Evolutionary conservation across 2,113 vertebrate genomes (phyloP), one percentile per base, ranked within the genome.

Genomic region (Lathamus discolor): DNA sequence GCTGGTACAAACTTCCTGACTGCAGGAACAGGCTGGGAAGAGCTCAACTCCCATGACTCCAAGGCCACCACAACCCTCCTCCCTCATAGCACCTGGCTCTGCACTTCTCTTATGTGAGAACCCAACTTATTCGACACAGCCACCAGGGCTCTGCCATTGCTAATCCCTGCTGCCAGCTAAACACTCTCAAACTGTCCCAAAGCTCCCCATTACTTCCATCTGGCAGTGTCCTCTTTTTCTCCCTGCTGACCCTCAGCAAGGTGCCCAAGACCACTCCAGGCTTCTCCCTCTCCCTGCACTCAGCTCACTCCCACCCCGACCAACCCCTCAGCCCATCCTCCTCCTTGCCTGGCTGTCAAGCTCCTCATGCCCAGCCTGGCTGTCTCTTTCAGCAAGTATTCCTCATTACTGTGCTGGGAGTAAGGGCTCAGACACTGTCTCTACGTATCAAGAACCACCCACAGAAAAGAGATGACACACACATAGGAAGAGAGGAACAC

Each of bases 381-480:
- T 23, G 4, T 17, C 14, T 52, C 24, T 14, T 25, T 17, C 33
- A 12, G 54, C 15, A 14, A 59, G 13, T 57, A 64, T 46, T 57
- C 28, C 57, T 64, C 3, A 0, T 10, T 23, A 18, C 41, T 1
- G 1, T 1, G 2, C 17, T 6, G 6, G 5, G 8, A 12, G 2
- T 27, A 31, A 37, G 19, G n/a, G 52, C 68, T 52, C 33, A 8
- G 57, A 39, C 44, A 61, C 16, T 2, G 1, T 27, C 41, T 49
- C 52, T 27, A 13, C 4, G 0, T 29, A 35, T 7, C 37, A 6
- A 15, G 4, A 64, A 15, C 19, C 28, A 37, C 22, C 33, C 7
- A 1, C 35, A 80, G 33, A 44, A 33, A 69, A n/a, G 51, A 23
- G 17, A 62, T 1, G 15, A 9, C 25, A 29, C 10, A 22, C 18